Conservation (phyloP, 2,113 vertebrate genomes). For the Osmerus eperlanus region DNA sequence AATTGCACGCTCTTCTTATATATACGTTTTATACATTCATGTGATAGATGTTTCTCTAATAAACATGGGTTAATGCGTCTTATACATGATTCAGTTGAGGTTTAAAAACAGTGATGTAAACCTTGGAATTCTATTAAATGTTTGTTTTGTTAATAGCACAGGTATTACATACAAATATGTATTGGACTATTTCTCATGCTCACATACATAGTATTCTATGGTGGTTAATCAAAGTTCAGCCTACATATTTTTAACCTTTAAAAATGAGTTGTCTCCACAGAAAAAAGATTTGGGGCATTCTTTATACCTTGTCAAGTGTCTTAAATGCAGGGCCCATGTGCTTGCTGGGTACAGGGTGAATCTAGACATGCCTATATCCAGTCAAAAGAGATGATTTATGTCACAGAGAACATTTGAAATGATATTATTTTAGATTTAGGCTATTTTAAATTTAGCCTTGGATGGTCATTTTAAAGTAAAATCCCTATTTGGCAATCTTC, state of each 20-base stretch:
- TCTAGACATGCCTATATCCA: slow-evolving; percentile 12
- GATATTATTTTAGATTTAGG: neutral
- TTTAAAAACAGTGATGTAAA: slow-evolving; percentile 1
- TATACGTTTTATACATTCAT: slow-evolving; percentile 4
- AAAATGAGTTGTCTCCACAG: neutral
- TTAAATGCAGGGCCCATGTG: slow-evolving; percentile 7
- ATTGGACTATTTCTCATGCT: slow-evolving; percentile 3
- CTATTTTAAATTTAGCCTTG: neutral
- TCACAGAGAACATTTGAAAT: neutral
- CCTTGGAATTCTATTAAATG: neutral
- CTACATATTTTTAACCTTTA: neutral
- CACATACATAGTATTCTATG: neutral
- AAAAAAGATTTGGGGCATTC: slow-evolving; percentile 5
- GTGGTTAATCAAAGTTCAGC: neutral
- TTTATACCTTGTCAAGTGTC: neutral
- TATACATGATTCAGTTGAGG: slow-evolving; percentile 6
- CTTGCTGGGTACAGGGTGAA: slow-evolving; percentile 11
- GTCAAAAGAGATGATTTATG: slow-evolving; percentile 16
- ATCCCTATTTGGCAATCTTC: neutral
- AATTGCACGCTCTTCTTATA: neutral
- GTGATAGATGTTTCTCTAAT: neutral
- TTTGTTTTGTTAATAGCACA: slow-evolving; percentile 3
- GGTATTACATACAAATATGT: slow-evolving; percentile 6
- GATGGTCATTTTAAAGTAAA: neutral
- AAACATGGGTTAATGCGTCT: slow-evolving; percentile 8